phyloP scores from a whole-genome alignment of 2,113 vertebrate species.

The Lepidothrix coronata region DNA sequence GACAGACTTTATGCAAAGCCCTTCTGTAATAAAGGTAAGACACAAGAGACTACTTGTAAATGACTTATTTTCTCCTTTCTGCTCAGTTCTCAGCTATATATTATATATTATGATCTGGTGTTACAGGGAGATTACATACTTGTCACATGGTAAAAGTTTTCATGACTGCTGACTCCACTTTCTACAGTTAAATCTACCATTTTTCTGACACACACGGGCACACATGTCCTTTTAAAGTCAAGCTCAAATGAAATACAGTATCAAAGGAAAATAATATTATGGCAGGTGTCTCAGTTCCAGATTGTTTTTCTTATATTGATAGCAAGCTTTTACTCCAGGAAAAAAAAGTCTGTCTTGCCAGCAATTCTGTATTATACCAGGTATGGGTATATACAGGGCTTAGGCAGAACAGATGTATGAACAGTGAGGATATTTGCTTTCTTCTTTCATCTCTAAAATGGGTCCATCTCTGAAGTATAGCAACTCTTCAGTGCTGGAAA shows the following conservation, averaged over 20 bases:
- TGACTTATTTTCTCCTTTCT: conserved; percentile 52
- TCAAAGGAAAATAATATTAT: conserved; percentile 33
- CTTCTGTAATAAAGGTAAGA: neutral
- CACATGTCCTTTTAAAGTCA: neutral
- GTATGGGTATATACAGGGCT: neutral
- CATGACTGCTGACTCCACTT: conserved; percentile 24
- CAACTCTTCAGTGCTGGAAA: neutral
- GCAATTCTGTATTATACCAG: neutral
- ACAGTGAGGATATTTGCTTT: neutral
- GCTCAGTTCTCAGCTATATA: neutral
- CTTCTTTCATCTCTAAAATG: neutral
- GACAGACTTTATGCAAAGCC: neutral
- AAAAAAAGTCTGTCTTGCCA: neutral
- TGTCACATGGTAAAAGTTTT: conserved; percentile 47
- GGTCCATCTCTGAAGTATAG: neutral
- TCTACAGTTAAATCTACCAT: neutral
- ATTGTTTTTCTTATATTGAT: conserved; percentile 33
- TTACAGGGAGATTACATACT: conserved; percentile 20
- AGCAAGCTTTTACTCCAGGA: neutral
- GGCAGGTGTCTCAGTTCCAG: conserved; percentile 19
- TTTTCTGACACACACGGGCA: neutral
- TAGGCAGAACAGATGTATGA: neutral
- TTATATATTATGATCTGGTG: conserved; percentile 4
- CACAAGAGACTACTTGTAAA: conserved; percentile 36
- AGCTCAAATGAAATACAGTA: conserved; percentile 16